A percentile compares a stretch with the other conserved stretches of the same genome.
phyloP scores from a whole-genome alignment of 2,888 invertebrate species.

The Odontocerum albicorne region DNA sequence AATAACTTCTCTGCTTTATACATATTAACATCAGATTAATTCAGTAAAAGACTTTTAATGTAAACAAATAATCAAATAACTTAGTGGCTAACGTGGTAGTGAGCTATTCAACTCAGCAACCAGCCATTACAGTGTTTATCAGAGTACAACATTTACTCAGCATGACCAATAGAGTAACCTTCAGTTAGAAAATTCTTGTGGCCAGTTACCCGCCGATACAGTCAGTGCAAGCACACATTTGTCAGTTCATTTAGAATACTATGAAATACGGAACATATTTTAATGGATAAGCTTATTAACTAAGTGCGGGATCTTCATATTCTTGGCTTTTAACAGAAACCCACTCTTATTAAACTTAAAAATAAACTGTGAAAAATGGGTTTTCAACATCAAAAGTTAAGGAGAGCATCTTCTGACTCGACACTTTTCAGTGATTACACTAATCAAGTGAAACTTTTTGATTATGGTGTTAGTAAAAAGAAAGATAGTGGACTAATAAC shows the following conservation, averaged over 20 bases:
- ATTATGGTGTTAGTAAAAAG: slow-evolving; percentile 44
- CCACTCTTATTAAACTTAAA: slow-evolving; percentile 37
- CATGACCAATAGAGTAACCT: slow-evolving; percentile 21
- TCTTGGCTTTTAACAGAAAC: slow-evolving; percentile 21
- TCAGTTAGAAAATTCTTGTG: slow-evolving; percentile 19
- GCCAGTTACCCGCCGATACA: slow-evolving; percentile 41
- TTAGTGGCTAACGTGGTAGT: too few relatives aligned
- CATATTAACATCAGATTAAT: too few relatives aligned
- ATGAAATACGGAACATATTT: slow-evolving; percentile 60
- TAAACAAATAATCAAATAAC: too few relatives aligned
- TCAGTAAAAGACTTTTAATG: too few relatives aligned
- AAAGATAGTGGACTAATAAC: slow-evolving; percentile 30
- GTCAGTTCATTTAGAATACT: slow-evolving; percentile 4
- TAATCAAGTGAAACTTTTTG: slow-evolving; percentile 54
- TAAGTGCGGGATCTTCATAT: slow-evolving; percentile 48
- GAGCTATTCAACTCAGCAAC: too few relatives aligned
- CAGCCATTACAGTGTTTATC: slow-evolving; percentile 7
- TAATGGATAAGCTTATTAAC: slow-evolving; percentile 50
- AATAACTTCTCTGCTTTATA: too few relatives aligned
- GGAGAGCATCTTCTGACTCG: slow-evolving; percentile 49
- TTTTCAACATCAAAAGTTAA: slow-evolving; percentile 40
- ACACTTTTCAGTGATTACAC: slow-evolving; percentile 57
- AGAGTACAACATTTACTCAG: slow-evolving; percentile 30
- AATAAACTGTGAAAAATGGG: slow-evolving; percentile 37
- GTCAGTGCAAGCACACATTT: slow-evolving; percentile 40